These are phyloP conservation scores for Rhynchomys soricoides DNA, from an alignment of 2,113 vertebrate species.

Conservation along the genomic window DNA sequence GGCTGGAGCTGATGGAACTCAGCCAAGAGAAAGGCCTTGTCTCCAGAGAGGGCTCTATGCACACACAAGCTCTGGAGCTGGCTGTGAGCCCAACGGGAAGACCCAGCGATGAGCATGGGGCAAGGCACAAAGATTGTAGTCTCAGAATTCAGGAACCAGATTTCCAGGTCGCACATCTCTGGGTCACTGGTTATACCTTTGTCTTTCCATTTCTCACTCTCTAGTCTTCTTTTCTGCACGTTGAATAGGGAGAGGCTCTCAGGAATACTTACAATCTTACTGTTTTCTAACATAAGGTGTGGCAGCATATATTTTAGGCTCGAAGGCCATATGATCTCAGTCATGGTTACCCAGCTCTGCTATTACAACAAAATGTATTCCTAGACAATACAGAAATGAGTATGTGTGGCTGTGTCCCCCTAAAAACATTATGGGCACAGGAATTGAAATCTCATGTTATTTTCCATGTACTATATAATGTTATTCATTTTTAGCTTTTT, in stretches of 20 bases:
- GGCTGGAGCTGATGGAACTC: background rate
- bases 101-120: background rate
- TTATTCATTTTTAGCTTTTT: conserved; percentile 13
- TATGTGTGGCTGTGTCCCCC: background rate
- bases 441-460: background rate
- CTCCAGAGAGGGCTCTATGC: background rate
- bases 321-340: background rate
- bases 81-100: background rate
- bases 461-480: background rate
- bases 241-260: background rate
- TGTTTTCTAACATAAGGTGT: background rate
- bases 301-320: background rate
- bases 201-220: background rate
- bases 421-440: background rate
- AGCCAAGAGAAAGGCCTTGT: background rate
- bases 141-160: background rate
- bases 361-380: background rate
- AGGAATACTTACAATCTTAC: background rate
- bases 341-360: background rate
- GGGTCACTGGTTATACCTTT: background rate
- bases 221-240: background rate
- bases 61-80: background rate
- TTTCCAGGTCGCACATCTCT: background rate
- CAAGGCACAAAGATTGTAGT: background rate
- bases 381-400: background rate